Evolutionary conservation across 2,888 invertebrate genomes (phyloP), one percentile per base, ranked within the genome.

Genomic region (Malthinus seriepunctatus): DNA sequence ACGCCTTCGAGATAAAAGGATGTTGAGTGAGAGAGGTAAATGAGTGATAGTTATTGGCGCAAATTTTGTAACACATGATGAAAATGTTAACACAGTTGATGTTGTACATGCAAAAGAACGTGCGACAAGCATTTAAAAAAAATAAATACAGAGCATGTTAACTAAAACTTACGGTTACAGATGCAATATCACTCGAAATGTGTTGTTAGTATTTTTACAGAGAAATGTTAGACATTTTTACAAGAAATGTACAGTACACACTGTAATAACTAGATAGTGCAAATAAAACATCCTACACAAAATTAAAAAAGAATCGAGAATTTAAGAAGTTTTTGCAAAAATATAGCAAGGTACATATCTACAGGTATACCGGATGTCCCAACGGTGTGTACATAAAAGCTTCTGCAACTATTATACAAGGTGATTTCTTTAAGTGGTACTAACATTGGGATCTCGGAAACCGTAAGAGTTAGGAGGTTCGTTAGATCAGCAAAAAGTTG

Each of bases 101-200:
- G 10, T 15, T 37, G 14, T 5, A 11, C 60, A 51, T 55, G 60
- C 60, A 60, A 60, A n/a, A 51, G 55, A 52, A 37, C 55, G 23
- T 23, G 23, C 23, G 5, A 23, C 23, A 60, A 60, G 60, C 60
- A 44, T 35, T 52, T 31, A 15, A 31, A 44, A 9, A 15, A 51
- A 49, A 9, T 23, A 45, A 45, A 14, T 33, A 35, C 15, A 54
- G 31, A 39, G 23, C 45, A 39, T 54, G 35, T 52, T 49, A 47
- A 60, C 39, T 33, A 32, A 37, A 56, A 56, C 57, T 63, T 61
- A 63, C 55, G 54, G 49, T 60, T 60, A 60, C 56, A 56, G 60
- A 39, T 45, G 60, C 60, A 60, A 60, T 44, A 48, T 60, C 56
- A 60, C 60, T 56, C 56, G 56, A 42, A 60, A 56, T 56, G 52